Conservation (phyloP, 2,797 vertebrate species). For the Hafferia zeledoni region DNA sequence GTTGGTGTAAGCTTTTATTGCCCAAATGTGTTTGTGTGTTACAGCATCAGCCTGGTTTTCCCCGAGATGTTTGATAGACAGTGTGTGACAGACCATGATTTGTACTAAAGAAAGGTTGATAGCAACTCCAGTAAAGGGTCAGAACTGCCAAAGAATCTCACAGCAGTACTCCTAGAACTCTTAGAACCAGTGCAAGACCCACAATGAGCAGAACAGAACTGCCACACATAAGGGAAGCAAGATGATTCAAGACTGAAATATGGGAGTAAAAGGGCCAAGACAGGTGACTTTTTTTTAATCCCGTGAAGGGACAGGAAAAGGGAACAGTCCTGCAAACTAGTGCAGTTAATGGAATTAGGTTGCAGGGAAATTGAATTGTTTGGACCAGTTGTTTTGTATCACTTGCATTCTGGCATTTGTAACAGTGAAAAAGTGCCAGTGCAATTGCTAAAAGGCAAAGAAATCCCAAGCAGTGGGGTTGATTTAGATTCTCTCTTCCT, state of each 20-base stretch:
- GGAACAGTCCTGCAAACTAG: background rate
- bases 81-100: background rate
- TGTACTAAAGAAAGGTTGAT: background rate
- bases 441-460: background rate
- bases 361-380: background rate
- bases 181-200: background rate
- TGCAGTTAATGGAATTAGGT: background rate
- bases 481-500: background rate
- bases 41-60: background rate
- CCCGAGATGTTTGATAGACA: background rate
- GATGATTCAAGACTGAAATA: background rate
- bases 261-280: background rate
- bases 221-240: background rate
- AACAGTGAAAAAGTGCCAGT: background rate
- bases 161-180: background rate
- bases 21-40: background rate
- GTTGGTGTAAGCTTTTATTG: background rate
- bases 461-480: background rate
- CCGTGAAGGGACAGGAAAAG: background rate
- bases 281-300: background rate
- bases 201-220: background rate
- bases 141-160: background rate
- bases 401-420: background rate
- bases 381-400: background rate
- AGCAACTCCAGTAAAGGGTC: background rate